Conservation (phyloP, 2,797 vertebrate species). For the Oryzias sinensis region DNA sequence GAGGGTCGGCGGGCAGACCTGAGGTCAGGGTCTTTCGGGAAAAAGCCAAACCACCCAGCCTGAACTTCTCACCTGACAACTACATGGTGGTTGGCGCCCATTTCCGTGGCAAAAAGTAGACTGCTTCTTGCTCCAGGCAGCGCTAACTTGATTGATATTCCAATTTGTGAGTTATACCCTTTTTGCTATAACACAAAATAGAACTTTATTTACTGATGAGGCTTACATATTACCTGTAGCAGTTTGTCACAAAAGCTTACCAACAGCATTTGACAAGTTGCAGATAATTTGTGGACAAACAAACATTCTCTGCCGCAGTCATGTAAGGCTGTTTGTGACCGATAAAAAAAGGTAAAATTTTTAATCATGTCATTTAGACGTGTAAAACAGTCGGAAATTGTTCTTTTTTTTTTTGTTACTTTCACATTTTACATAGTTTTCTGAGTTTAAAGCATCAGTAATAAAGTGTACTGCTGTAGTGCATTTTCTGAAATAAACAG, state of each 20-base stretch:
- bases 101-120: constrained; percentile 82
- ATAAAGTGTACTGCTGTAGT: constrained; percentile 3
- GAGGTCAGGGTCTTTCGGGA: constrained; percentile 82
- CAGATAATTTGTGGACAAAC: no score
- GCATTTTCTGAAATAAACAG: constrained; percentile 4
- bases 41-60: constrained; percentile 76
- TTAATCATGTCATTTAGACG: no score
- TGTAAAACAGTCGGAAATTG: no score
- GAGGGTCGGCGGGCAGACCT: constrained; percentile 70
- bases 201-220: background rate
- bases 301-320: no score
- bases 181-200: constrained; percentile 10
- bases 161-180: background rate
- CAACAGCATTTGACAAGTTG: background rate
- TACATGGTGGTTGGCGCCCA: constrained; percentile 94
- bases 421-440: background rate
- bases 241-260: background rate
- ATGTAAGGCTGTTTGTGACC: no score
- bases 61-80: constrained; percentile 87
- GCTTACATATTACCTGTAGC: background rate
- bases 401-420: background rate
- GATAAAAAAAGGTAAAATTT: no score
- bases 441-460: constrained; percentile 2
- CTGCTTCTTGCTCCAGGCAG: background rate
- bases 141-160: constrained; percentile 5